A percentile compares a stretch with the other conserved stretches of the same genome.
Conservation (phyloP, 2,888 invertebrate species). For the Dolomedes plantarius region DNA sequence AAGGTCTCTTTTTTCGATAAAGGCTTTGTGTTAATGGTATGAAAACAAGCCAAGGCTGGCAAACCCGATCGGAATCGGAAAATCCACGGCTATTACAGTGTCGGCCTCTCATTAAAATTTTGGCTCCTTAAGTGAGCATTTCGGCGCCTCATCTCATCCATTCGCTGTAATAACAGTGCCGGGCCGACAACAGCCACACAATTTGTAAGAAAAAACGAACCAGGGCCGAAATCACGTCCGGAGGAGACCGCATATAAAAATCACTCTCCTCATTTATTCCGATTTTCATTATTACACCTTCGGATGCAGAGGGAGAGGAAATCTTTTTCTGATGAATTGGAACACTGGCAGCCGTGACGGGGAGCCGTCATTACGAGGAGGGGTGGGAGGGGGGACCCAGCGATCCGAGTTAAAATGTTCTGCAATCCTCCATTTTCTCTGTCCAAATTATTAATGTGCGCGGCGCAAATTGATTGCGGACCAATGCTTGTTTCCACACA, state of each 20-base stretch:
- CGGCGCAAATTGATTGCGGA: constrained; percentile 55
- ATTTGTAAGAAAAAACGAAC: constrained; percentile 31
- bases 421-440: constrained; percentile 37
- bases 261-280: constrained; percentile 60
- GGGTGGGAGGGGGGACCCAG: background rate
- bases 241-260: constrained; percentile 33
- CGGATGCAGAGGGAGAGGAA: constrained; percentile 2
- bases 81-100: constrained; percentile 29
- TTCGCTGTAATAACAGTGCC: constrained; percentile 58
- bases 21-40: too few relatives aligned
- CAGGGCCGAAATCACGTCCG: constrained; percentile 43
- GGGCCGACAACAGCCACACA: background rate
- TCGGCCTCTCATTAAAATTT: constrained; percentile 66
- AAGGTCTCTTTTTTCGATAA: too few relatives aligned
- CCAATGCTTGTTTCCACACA: constrained; percentile 66
- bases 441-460: constrained; percentile 68
- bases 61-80: constrained; percentile 24
- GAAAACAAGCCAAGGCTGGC: constrained; percentile 39
- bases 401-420: background rate
- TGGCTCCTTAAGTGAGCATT: constrained; percentile 58
- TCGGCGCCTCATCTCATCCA: constrained; percentile 65
- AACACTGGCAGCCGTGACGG: constrained; percentile 65
- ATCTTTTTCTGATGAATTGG: constrained; percentile 53
- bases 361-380: constrained; percentile 51
- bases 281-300: constrained; percentile 66